Base-by-base conservation (phyloP, 1,140 invertebrate genomes). In the Temnothorax curvispinosus region DNA sequence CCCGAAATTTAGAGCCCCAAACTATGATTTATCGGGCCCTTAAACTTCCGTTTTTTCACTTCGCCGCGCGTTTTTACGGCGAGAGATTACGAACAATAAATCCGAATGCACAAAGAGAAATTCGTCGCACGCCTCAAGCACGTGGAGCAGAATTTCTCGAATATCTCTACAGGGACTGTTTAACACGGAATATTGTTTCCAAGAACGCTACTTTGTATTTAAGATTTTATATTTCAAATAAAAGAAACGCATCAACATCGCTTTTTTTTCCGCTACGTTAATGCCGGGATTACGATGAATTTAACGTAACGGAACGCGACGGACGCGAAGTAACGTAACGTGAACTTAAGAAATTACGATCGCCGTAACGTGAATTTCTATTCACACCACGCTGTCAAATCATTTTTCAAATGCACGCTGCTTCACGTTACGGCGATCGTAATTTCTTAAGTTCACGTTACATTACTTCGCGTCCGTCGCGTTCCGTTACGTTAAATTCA, bases 1-100 rank as follows among this genome's bases (percentile, higher is more conserved):
- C 71, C 86, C 58, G 15, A 82, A 87, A 82, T 89, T 77, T 87
- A 87, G 15, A 38, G 38, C 41, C 38, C 8, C 58, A 64, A 76
- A 62, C 81, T 75, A 32, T 87, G 56, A 89, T 90, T 90, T 89
- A 90, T 78, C 56, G 62, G 38, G 32, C 67, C 60, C 35, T 89
- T 64, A 71, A 87, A 85, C 89, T 69, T 65, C 85, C 78, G 77
- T 84, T 89, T 90, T 27, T 72, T 62, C 5, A 38, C 21, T 41
- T 54, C 69, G 71, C 64, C 41, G n/a, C n/a, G 21, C 38, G 60
- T 52, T 35, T 72, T 86, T 74, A 80, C 81, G 54, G 21, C 15
- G 27, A 35, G 27, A 65, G 18, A 52, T 86, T 86, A 80, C 65
- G 60, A n/a, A 58, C 72, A 52, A 86, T 89, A 86, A 89, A 89